Conservation (phyloP, 1,140 invertebrate species). For the Tenebrio molitor region DNA sequence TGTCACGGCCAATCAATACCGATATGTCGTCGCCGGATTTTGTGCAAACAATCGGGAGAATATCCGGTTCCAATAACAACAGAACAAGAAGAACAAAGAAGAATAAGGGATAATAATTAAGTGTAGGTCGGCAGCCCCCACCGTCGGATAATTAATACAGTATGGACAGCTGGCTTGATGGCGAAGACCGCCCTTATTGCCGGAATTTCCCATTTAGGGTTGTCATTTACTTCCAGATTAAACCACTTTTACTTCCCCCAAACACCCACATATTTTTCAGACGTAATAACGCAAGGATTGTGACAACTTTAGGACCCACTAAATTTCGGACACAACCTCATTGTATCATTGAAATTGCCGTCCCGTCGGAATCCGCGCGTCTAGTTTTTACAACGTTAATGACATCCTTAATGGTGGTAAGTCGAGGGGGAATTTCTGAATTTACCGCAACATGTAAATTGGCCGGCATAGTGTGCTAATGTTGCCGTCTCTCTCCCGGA, state of each 20-base stretch:
- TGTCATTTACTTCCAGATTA: conserved; percentile 32
- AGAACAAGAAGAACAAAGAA: conserved; percentile 10
- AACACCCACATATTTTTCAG: conserved; percentile 5
- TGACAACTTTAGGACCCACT: no score
- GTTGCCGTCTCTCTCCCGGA: background rate
- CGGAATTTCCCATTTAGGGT: conserved; percentile 20
- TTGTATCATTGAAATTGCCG: background rate
- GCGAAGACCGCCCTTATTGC: conserved; percentile 20
- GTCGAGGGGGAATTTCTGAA: background rate
- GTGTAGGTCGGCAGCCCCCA: background rate
- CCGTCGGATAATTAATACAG: conserved; percentile 15
- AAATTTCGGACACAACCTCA: background rate
- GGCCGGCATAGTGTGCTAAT: background rate
- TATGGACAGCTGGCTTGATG: conserved; percentile 33
- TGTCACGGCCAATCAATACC: no score
- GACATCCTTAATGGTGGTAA: conserved; percentile 2
- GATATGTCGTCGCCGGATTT: conserved; percentile 1
- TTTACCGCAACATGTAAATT: conserved; percentile 10
- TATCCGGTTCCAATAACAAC: background rate
- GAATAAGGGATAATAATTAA: conserved; percentile 26
- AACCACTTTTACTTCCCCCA: conserved; percentile 5
- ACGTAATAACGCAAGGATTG: background rate
- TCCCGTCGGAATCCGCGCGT: background rate
- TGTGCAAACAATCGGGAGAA: background rate
- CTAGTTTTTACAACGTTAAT: background rate